Evolutionary conservation across 2,888 invertebrate genomes (phyloP), one percentile per base, ranked within the genome.

Genomic region (Brachycybe producta): DNA sequence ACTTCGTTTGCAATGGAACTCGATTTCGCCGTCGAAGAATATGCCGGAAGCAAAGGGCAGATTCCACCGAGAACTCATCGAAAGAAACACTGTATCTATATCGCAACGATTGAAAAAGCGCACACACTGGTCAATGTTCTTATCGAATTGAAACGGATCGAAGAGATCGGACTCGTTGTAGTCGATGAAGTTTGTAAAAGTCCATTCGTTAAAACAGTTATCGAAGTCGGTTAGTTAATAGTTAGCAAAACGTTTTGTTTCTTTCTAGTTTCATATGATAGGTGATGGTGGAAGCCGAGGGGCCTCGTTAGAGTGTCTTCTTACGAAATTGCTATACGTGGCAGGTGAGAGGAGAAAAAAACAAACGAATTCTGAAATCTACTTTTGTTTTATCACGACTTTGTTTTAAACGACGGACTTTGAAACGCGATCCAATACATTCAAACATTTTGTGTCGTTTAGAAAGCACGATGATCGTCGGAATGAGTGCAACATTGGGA

Each of bases 401-500:
- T 34, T 11, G 17, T 47, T 49, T 13, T 19, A 47, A 23, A 28
- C n/a, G 17, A 19, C 11, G 15, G n/a, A 52, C 51, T 34, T 30
- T n/a, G 13, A 52, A 13, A 4, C n/a, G 19, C 52, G 15, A 13
- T 30, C 8, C 36, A 41, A 26, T 34, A 5, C 24, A 23, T 30
- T 8, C 15, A 55, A 47, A 30, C 34, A 36, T 8, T 32, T 15
- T 32, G 7, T 5, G 13, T 27, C 13, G 11, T 52, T 15, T 49
- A 78, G 78, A 71, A 38, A 69, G 70, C 50, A 80, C 86, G 53
- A 92, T 92, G 65, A 80, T 97, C 52, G 77, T 97, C 17, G 94
- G 91, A 21, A 95, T 97, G 92, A 92, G 91, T 67, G 97, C 97
- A 0, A 97, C 97, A 0, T 83, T 97, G 59, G 91, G 87, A 52